Evolutionary conservation across 2,113 vertebrate genomes (phyloP).

Genomic region (Poicephalus gulielmi): DNA sequence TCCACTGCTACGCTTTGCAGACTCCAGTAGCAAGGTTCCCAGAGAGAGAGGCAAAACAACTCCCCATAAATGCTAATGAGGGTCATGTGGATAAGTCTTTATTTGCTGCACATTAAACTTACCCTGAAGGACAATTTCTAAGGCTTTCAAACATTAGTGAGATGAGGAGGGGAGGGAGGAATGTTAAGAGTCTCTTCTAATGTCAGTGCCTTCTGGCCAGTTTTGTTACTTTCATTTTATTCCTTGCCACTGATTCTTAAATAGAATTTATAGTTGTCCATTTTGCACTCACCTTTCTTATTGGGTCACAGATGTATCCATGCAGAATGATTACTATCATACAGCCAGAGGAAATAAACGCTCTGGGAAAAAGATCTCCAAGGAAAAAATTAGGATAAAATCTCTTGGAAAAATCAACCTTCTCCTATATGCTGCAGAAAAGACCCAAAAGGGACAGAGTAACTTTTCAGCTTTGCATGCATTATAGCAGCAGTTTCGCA

Average conservation of each 20-base stretch:
- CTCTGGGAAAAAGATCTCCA: neutral
- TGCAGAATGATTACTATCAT: neutral
- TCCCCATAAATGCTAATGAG: neutral
- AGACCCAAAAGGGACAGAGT: neutral
- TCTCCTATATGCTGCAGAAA: neutral
- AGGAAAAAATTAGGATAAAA: neutral
- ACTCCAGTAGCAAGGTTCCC: neutral
- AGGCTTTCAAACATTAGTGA: conserved; percentile 2
- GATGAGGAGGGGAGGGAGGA: neutral
- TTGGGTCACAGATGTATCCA: neutral
- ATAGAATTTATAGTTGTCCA: neutral
- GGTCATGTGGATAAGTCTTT: neutral
- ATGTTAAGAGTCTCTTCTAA: neutral
- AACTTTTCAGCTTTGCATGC: neutral
- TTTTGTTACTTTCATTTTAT: neutral
- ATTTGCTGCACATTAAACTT: conserved; percentile 17
- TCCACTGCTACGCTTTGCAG: neutral
- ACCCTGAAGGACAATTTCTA: conserved; percentile 9
- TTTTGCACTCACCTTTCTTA: conserved; percentile 9
- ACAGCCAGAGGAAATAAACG: neutral
- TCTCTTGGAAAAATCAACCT: neutral
- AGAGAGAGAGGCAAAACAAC: neutral
- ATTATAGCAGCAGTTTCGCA: neutral
- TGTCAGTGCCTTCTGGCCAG: neutral
- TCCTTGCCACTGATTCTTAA: neutral